Evolutionary conservation across 1,140 invertebrate genomes (phyloP).

Genomic region (Solenopsis fugax): DNA sequence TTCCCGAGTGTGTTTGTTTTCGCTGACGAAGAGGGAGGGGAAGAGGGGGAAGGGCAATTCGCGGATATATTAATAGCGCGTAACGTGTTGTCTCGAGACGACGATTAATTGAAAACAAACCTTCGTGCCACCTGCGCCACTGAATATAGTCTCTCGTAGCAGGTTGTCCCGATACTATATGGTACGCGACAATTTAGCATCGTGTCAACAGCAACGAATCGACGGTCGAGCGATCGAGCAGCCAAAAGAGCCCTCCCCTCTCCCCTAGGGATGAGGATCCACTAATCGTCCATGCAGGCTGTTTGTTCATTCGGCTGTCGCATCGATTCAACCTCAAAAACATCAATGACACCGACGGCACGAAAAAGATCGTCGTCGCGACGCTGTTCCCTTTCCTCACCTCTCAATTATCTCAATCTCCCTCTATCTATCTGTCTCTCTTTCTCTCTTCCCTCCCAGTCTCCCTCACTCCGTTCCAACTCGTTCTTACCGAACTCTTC

Average conservation of each 20-base stretch:
- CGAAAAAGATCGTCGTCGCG: conserved; percentile 3
- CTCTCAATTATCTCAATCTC: background rate
- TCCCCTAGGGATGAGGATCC: background rate
- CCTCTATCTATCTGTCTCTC: background rate
- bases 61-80: conserved; percentile 20
- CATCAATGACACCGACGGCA: background rate
- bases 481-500: conserved; percentile 26
- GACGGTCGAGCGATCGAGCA: background rate
- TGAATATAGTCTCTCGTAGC: conserved; percentile 1
- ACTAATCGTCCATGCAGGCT: background rate
- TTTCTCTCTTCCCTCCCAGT: conserved; percentile 6
- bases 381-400: background rate
- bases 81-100: background rate
- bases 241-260: background rate
- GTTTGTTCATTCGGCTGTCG: background rate
- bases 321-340: background rate
- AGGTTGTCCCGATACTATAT: conserved; percentile 67
- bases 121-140: conserved; percentile 32
- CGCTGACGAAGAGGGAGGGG: too few species aligned
- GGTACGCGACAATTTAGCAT: conserved; percentile 23
- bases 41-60: background rate
- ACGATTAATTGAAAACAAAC: conserved; percentile 51
- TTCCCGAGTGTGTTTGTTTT: background rate
- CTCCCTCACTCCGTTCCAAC: conserved; percentile 13
- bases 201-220: conserved; percentile 27